Conservation (phyloP, 2,888 invertebrate genomes). For the Patella depressa region DNA sequence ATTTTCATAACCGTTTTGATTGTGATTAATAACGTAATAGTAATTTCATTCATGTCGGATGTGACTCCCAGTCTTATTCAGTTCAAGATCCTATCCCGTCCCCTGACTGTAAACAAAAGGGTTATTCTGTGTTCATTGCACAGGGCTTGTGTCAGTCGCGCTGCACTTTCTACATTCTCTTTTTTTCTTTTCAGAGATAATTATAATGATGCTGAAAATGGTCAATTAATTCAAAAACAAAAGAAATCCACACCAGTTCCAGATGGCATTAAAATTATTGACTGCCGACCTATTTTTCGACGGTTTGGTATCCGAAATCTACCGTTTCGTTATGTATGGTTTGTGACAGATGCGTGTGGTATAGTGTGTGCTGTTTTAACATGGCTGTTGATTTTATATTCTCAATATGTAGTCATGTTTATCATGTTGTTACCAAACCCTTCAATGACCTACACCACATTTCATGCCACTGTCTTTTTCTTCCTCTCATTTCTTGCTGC, state of each 20-base stretch:
- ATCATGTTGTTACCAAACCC: conserved; percentile 86
- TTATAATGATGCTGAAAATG: conserved; percentile 2
- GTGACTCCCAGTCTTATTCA: too few species aligned
- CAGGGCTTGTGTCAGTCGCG: too few species aligned
- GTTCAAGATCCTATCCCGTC: too few species aligned
- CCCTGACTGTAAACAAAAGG: too few species aligned
- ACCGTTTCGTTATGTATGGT: conserved; percentile 74
- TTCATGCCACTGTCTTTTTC: conserved; percentile 86
- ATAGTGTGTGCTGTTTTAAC: conserved; percentile 86
- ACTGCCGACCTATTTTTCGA: conserved; percentile 61
- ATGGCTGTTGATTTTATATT: conserved; percentile 85
- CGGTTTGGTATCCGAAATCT: conserved; percentile 52
- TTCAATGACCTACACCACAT: conserved; percentile 74
- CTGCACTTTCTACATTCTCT: too few species aligned
- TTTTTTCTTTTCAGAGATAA: neutral
- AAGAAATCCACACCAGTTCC: conserved; percentile 42
- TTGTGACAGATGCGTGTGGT: conserved; percentile 88
- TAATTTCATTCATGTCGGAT: too few species aligned
- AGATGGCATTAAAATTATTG: conserved; percentile 59
- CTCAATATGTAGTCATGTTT: conserved; percentile 86
- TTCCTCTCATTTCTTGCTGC: conserved; percentile 81
- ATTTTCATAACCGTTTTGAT: too few species aligned
- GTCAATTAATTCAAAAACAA: conserved; percentile 5
- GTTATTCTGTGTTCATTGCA: too few species aligned
- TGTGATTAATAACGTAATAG: too few species aligned